Evolutionary conservation across 2,797 vertebrate genomes (phyloP).

Genomic region (Poeciliopsis turneri): DNA sequence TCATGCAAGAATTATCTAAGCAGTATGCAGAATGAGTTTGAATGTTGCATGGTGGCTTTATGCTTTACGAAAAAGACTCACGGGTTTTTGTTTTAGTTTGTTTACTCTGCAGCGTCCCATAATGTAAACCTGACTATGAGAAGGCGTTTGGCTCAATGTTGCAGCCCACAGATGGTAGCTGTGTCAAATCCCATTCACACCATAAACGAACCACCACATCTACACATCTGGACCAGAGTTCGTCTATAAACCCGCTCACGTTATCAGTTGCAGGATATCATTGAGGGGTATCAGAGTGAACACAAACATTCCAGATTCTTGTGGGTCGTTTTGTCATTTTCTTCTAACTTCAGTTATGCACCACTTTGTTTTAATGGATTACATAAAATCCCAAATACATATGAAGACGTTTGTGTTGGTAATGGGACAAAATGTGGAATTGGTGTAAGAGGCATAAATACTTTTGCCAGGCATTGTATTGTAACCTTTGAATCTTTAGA

Average conservation of each 20-base stretch:
- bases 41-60: neutral
- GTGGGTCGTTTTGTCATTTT: neutral
- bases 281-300: neutral
- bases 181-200: neutral
- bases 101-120: neutral
- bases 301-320: neutral
- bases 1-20: neutral
- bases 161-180: neutral
- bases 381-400: neutral
- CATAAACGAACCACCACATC: neutral
- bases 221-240: neutral
- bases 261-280: neutral
- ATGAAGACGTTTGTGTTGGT: neutral
- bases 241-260: neutral
- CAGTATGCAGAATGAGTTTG: neutral
- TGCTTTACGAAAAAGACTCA: neutral
- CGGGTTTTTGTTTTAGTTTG: neutral
- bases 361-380: neutral
- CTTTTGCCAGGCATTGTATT: neutral
- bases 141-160: neutral
- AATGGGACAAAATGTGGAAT: neutral
- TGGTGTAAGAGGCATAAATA: neutral
- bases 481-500: conserved; percentile 63
- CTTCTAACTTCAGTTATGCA: neutral
- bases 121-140: neutral